These are phyloP conservation scores for Ardeotis arabs DNA, from an alignment of 2,113 vertebrate species.

Conservation along the genomic window DNA sequence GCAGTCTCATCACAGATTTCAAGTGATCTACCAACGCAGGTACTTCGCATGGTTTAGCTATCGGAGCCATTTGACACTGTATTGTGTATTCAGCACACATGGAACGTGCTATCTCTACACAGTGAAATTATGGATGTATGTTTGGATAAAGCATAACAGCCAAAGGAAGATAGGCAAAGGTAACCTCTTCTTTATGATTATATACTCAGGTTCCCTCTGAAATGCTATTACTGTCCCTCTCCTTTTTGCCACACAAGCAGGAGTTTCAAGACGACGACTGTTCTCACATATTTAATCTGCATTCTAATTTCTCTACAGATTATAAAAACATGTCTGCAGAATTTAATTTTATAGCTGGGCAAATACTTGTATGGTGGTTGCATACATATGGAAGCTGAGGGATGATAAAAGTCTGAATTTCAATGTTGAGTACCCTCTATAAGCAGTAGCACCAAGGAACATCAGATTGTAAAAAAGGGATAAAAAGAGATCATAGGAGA, in stretches of 20 bases:
- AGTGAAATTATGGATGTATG: neutral
- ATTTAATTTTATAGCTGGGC: neutral
- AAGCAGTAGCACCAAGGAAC: neutral
- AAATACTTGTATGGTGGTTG: neutral
- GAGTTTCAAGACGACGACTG: neutral
- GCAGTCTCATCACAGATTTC: neutral
- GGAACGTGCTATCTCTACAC: neutral
- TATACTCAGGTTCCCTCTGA: neutral
- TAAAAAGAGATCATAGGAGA: neutral
- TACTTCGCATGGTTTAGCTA: neutral
- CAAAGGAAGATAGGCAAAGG: neutral
- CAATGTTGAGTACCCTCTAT: neutral
- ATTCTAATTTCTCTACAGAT: neutral
- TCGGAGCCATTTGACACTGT: neutral
- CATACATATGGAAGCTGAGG: neutral
- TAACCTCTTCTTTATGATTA: neutral
- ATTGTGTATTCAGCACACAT: neutral
- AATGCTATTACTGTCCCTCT: neutral
- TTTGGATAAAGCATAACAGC: neutral
- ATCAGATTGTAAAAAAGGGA: neutral
- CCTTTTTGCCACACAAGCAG: neutral
- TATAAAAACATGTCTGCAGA: neutral
- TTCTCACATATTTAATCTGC: neutral
- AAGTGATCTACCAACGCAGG: neutral
- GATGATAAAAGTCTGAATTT: neutral